Conservation (phyloP, 2,113 vertebrate species). For the Synchiropus splendidus region DNA sequence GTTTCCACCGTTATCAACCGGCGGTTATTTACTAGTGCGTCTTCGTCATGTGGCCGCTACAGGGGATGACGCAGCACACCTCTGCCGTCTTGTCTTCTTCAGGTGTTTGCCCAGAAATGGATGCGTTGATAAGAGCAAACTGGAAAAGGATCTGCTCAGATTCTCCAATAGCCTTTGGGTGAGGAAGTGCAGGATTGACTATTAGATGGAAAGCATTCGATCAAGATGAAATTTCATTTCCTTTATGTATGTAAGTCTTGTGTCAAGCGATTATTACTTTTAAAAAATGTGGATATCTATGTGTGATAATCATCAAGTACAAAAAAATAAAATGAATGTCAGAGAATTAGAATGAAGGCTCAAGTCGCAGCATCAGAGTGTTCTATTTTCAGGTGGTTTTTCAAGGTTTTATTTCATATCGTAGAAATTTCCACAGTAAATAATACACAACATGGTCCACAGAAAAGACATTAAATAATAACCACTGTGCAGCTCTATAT, state of each 20-base stretch:
- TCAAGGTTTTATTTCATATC: no score
- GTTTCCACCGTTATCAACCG: conserved; percentile 61
- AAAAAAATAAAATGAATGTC: neutral
- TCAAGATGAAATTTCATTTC: conserved; percentile 46
- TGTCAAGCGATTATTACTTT: conserved; percentile 1
- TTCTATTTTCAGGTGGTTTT: no score
- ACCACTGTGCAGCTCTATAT: no score
- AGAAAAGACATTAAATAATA: no score
- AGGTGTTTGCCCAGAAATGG: conserved; percentile 15
- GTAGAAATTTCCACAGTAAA: no score
- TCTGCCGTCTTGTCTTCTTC: conserved; percentile 8
- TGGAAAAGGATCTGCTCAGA: conserved; percentile 22
- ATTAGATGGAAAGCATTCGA: conserved; percentile 50
- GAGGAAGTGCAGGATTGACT: conserved; percentile 12
- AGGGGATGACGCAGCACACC: neutral
- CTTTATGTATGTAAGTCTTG: conserved; percentile 14
- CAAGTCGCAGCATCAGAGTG: no score
- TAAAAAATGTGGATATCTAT: neutral
- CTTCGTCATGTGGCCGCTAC: conserved; percentile 38
- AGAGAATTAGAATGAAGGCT: no score
- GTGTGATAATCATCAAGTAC: conserved; percentile 1
- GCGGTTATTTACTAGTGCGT: conserved; percentile 63
- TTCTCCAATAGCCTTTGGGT: conserved; percentile 15
- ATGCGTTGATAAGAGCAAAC: neutral
- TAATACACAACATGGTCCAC: no score